A percentile compares a stretch with the other conserved stretches of the same genome.
phyloP scores from a whole-genome alignment of 1,140 invertebrate species.

The Augochlora pura region DNA sequence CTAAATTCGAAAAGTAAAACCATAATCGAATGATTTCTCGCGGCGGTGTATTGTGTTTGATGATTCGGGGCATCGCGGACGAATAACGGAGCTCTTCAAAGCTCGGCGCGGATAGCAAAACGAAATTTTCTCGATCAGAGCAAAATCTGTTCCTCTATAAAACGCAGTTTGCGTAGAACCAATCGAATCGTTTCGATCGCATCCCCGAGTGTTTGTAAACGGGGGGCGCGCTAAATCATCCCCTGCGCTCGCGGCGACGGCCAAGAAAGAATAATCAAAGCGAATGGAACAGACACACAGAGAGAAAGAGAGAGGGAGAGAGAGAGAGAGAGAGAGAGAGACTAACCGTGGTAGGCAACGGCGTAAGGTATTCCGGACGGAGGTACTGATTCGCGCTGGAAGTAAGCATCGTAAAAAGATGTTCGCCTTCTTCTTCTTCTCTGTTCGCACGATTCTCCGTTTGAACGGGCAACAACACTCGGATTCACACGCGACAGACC shows the following conservation, averaged over 20 bases:
- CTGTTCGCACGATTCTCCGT: conserved; percentile 17
- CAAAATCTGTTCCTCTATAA: too few relatives aligned
- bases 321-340: neutral
- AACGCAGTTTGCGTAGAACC: too few relatives aligned
- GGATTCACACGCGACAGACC: conserved; percentile 38
- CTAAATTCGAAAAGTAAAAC: too few relatives aligned
- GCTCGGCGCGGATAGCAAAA: too few relatives aligned
- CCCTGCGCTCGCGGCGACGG: neutral
- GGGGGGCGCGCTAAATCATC: neutral
- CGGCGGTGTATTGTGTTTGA: too few relatives aligned
- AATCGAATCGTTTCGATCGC: neutral
- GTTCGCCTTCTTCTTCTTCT: conserved; percentile 27
- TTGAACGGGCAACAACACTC: conserved; percentile 36
- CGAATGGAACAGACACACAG: too few relatives aligned
- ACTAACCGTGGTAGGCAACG: conserved; percentile 93
- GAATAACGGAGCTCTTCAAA: too few relatives aligned
- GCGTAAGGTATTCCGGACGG: conserved; percentile 94
- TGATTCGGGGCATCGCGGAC: too few relatives aligned
- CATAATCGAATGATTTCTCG: too few relatives aligned
- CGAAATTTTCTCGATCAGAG: too few relatives aligned
- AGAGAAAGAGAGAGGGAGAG: too few relatives aligned
- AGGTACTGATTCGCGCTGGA: conserved; percentile 92
- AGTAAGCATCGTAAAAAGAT: conserved; percentile 86
- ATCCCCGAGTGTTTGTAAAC: neutral
- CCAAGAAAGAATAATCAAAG: neutral